These are phyloP conservation scores for Grus americana DNA, from an alignment of 2,113 vertebrate genomes.

Conservation along the genomic window DNA sequence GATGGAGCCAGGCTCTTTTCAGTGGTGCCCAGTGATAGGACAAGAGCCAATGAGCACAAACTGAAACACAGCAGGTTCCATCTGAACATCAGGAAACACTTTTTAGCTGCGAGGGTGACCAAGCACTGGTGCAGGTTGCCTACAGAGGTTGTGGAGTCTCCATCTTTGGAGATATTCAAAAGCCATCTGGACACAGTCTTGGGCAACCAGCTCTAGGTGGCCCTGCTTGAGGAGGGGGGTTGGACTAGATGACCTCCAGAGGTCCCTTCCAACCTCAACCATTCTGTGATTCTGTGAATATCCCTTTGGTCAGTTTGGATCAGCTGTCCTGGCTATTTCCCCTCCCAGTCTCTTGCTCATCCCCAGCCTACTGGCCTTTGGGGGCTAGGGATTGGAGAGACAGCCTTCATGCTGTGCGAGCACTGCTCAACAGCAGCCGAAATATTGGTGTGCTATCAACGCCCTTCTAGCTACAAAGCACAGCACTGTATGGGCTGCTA, in stretches of 20 bases:
- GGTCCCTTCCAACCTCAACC: constrained; percentile 1
- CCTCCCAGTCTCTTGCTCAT: neutral
- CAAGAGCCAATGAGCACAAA: too few species aligned
- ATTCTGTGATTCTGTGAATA: neutral
- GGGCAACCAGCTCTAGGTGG: neutral
- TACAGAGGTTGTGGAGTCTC: too few species aligned
- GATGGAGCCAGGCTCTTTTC: too few species aligned
- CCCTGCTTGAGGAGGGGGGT: neutral
- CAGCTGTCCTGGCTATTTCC: neutral
- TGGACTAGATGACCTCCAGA: neutral
- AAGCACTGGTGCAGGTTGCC: too few species aligned
- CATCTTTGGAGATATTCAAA: neutral
- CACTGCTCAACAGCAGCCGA: neutral
- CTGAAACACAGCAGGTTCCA: too few species aligned
- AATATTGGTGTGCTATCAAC: neutral
- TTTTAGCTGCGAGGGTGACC: too few species aligned
- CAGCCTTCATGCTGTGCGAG: neutral
- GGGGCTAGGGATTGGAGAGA: neutral
- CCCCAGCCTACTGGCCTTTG: neutral
- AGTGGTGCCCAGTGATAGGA: too few species aligned
- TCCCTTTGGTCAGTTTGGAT: neutral
- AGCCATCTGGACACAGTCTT: neutral
- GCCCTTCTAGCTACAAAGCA: neutral
- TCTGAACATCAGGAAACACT: too few species aligned
- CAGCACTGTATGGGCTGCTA: too few species aligned